Percentiles rank a stretch among this genome's conserved stretches.
Conservation (phyloP, 2,797 vertebrate species). For the Poeciliopsis turneri region DNA sequence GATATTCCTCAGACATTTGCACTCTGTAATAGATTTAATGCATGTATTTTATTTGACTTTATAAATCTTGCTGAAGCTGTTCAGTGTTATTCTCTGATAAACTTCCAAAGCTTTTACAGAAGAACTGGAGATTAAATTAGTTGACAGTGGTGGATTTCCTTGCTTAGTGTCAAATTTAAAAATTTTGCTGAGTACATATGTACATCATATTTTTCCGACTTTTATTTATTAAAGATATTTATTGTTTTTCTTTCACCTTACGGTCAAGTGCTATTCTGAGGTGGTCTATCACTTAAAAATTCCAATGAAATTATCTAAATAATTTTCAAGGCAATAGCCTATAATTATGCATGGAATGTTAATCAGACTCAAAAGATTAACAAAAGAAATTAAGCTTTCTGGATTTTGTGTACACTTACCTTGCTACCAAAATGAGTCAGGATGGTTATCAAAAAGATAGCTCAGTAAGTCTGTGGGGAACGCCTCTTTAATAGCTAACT, state of each 20-base stretch:
- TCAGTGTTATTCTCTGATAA: background rate
- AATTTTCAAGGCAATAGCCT: background rate
- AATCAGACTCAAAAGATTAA: slow-evolving; percentile 3
- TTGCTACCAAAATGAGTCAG: slow-evolving; percentile 4
- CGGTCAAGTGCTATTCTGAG: background rate
- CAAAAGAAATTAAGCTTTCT: background rate
- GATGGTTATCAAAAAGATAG: slow-evolving; percentile 27
- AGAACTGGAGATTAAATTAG: background rate
- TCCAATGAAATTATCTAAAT: background rate
- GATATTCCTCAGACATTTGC: background rate
- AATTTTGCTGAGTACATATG: background rate
- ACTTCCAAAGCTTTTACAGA: background rate
- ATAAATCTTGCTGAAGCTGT: background rate
- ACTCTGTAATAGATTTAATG: background rate
- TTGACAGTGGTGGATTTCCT: background rate
- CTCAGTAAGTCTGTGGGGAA: slow-evolving; percentile 26
- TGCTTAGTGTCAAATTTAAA: background rate
- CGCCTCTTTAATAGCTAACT: slow-evolving; percentile 34
- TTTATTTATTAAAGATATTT: background rate
- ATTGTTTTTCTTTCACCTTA: background rate
- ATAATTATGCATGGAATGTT: slow-evolving; percentile 13
- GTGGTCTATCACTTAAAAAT: background rate
- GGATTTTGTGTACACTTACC: slow-evolving; percentile 5
- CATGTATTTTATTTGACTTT: background rate
- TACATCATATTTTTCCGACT: background rate